Evolutionary conservation across 2,797 vertebrate genomes (phyloP).

Genomic region (Meda fulgida): DNA sequence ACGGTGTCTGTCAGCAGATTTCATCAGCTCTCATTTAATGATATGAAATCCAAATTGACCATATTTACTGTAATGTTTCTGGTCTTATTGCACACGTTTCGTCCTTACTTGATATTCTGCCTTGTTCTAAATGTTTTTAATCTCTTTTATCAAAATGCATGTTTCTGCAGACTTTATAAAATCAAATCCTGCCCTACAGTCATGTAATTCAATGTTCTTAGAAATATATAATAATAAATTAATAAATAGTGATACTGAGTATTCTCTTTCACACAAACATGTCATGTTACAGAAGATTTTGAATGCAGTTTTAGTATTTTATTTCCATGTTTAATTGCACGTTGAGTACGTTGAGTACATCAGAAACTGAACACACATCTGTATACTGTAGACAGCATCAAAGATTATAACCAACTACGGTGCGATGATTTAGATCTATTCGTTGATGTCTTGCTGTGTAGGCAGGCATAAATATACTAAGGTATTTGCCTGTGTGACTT

Average conservation of each 20-base stretch:
- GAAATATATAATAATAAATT: not conserved
- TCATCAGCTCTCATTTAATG: slow-evolving; percentile 24
- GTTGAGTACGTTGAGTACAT: too few species aligned
- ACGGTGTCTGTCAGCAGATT: slow-evolving; percentile 23
- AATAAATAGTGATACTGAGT: not conserved
- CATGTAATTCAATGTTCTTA: not conserved
- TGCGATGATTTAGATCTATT: not conserved
- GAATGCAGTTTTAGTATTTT: not conserved
- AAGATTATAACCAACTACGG: too few species aligned
- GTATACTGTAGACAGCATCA: too few species aligned
- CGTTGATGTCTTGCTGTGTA: too few species aligned
- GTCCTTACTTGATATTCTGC: not conserved
- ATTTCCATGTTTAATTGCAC: not conserved
- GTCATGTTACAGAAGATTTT: not conserved
- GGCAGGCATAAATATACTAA: too few species aligned
- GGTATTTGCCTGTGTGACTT: too few species aligned
- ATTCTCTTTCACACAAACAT: not conserved
- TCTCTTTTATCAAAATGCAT: not conserved
- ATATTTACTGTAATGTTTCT: not conserved
- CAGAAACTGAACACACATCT: too few species aligned
- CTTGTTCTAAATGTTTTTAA: not conserved
- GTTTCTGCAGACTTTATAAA: not conserved
- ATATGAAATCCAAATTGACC: slow-evolving; percentile 3
- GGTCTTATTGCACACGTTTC: not conserved
- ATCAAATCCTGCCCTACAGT: not conserved